Conservation (phyloP, 2,113 vertebrate genomes). For the Serinus canaria region DNA sequence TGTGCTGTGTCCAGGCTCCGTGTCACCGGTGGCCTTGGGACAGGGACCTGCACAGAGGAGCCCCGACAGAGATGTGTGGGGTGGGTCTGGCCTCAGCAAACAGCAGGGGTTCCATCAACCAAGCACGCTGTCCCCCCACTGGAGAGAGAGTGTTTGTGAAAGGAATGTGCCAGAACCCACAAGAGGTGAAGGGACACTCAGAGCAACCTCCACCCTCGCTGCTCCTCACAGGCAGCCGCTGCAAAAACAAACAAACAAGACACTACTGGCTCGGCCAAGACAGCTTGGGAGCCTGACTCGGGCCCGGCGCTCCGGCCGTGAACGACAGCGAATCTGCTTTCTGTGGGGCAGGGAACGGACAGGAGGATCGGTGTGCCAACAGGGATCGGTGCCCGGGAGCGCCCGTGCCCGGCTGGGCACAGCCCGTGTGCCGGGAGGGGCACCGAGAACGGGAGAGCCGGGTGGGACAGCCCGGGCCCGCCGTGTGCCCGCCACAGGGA, state of each 20-base stretch:
- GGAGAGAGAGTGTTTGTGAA: background rate
- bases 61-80: background rate
- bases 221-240: constrained; percentile 9
- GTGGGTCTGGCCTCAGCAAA: background rate
- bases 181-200: constrained; percentile 42
- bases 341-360: background rate
- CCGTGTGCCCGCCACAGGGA: no score
- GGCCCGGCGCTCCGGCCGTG: background rate
- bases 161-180: background rate
- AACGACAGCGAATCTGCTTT: background rate
- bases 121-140: background rate
- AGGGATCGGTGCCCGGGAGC: background rate
- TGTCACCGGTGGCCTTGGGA: background rate
- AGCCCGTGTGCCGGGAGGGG: no score
- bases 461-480: no score
- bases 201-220: constrained; percentile 7
- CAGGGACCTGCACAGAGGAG: background rate
- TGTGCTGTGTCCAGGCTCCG: background rate
- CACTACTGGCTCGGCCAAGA: constrained; percentile 1
- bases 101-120: background rate
- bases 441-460: no score
- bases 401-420: background rate
- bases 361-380: background rate
- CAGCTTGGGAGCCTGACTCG: background rate
- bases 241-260: constrained; percentile 53